These are phyloP conservation scores for Mizuhopecten yessoensis DNA, from an alignment of 1,140 invertebrate species.

Conservation along the genomic window DNA sequence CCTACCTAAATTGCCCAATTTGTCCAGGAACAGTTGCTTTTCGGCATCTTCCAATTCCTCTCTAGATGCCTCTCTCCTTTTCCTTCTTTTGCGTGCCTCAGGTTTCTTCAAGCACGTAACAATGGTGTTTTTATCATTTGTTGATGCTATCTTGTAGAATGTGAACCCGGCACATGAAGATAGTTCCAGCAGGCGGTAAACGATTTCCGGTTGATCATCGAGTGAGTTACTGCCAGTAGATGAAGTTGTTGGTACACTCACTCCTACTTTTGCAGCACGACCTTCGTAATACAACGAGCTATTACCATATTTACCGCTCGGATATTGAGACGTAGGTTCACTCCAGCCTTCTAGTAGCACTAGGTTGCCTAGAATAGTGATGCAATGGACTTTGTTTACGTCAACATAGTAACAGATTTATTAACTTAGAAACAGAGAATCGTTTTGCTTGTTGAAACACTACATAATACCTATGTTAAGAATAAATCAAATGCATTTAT, in stretches of 20 bases:
- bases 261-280: constrained; percentile 48
- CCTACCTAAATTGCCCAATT: not conserved
- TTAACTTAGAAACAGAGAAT: no score
- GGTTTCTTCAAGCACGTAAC: not conserved
- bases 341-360: constrained; percentile 60
- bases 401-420: no score
- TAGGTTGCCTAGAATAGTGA: constrained; percentile 44
- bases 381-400: no score
- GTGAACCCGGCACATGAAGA: constrained; percentile 54
- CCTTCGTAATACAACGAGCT: constrained; percentile 55
- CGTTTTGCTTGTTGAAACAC: no score
- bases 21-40: not conserved
- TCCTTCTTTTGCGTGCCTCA: not conserved
- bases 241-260: no score
- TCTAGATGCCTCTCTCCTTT: not conserved
- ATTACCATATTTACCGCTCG: constrained; percentile 49
- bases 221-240: no score
- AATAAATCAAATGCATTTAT: no score
- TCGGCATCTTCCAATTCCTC: not conserved
- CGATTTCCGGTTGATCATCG: no score
- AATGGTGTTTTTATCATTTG: not conserved
- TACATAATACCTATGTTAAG: no score
- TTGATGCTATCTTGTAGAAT: not conserved
- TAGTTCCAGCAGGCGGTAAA: constrained; percentile 45
- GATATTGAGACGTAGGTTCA: constrained; percentile 58